Evolutionary conservation across 2,888 invertebrate species (phyloP), one percentile per base, ranked within the genome.

Genomic region (Catocala sponsa): DNA sequence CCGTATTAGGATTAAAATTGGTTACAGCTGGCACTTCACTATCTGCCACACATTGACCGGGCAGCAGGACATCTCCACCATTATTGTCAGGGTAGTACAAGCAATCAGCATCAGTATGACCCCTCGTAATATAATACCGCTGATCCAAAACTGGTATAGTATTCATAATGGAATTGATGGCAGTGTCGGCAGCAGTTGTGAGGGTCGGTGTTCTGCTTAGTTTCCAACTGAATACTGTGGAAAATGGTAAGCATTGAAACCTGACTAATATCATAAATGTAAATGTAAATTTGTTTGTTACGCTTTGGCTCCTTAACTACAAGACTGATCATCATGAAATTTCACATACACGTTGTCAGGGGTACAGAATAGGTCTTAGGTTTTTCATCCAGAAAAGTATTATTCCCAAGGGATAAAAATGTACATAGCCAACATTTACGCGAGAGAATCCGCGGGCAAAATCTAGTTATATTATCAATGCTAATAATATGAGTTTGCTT

Each of bases 1-100:
- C 93, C 68, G 49, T 11, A 55, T 61, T 69, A 6, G 75, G 49
- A 56, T 85, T 72, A 44, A 94, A 93, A 62, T 81, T 70, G 4
- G 68, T 51, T 0, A 91, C 74, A 10, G 80, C 76, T 7, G 74
- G 74, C 5, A 89, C 82, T 50, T 75, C 70, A 2, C 60, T 72
- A 4, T 82, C 74, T 1, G 82, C 72, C n/a, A 70, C 13, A 65
- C 94, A 94, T 49, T 84, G 85, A 0, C 94, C 94, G 0, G 70
- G 32, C 10, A 90, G 68, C 15, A 89, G 62, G 0, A 92, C 89
- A 5, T 90, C 87, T 4, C 91, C 93, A 5, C 90, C 92, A 0
- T 84, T 64, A 51, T 89, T 90, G 13, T 92, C 85, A 0, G 93
- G 93, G 43, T 93, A 94, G 73, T 71, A 90, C 85, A 92, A 92